Evolutionary conservation across 2,797 vertebrate species (phyloP).

Genomic region (Tragopan temminckii): DNA sequence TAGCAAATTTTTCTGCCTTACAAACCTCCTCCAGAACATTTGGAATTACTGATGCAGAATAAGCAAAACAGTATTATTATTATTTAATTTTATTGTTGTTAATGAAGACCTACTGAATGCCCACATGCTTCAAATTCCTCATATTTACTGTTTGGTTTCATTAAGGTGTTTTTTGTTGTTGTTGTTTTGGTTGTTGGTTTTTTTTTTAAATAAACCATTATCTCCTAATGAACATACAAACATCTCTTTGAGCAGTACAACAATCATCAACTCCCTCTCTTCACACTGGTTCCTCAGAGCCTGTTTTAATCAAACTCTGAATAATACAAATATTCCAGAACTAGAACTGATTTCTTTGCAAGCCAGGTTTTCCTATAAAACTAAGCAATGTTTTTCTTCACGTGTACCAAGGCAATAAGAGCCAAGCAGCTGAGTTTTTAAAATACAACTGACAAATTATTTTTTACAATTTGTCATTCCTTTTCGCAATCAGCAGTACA

Average conservation of each 20-base stretch:
- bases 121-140: not conserved
- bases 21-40: not conserved
- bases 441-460: not conserved
- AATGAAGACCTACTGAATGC: not conserved
- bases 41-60: not conserved
- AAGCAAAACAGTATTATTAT: not conserved
- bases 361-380: not conserved
- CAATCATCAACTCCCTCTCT: not conserved
- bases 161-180: not conserved
- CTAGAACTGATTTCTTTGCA: not conserved
- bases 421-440: not conserved
- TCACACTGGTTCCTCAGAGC: not conserved
- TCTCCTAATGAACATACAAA: not conserved
- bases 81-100: not conserved
- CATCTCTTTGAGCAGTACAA: not conserved
- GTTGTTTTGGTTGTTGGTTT: too few species aligned
- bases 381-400: not conserved
- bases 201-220: not conserved
- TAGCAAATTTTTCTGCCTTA: not conserved
- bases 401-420: not conserved
- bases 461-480: not conserved
- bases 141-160: not conserved
- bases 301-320: not conserved
- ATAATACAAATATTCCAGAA: not conserved
- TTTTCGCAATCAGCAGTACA: not conserved